Conservation (phyloP, 2,113 vertebrate genomes). For the Thalassarche chlororhynchos region DNA sequence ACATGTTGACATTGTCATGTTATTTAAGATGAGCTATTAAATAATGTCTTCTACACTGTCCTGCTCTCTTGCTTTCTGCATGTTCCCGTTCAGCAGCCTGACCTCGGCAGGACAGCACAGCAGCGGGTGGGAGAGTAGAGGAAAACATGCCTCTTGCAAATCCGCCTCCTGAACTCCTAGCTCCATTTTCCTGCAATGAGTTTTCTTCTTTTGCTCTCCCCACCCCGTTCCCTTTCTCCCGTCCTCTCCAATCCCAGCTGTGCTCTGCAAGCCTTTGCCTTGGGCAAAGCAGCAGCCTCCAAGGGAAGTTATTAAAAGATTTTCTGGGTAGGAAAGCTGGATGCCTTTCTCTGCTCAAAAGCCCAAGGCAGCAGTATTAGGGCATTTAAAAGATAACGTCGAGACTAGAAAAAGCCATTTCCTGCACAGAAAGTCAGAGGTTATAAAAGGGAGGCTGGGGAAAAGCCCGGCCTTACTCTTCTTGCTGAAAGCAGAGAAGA, state of each 20-base stretch:
- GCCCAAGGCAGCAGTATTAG: neutral
- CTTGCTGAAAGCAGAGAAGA: neutral
- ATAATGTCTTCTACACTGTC: neutral
- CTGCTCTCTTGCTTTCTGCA: neutral
- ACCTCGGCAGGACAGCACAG: neutral
- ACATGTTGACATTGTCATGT: neutral
- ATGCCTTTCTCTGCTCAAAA: neutral
- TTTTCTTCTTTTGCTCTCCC: neutral
- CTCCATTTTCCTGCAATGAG: neutral
- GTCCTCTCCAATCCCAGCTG: neutral
- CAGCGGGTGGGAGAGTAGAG: rapidly evolving
- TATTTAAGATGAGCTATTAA: slow-evolving; percentile 54
- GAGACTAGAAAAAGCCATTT: neutral
- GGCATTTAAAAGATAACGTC: neutral
- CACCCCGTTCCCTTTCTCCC: rapidly evolving
- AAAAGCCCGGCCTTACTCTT: neutral
- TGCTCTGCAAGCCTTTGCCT: neutral
- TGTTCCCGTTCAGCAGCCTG: neutral
- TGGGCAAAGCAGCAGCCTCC: neutral
- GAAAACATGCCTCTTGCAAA: neutral
- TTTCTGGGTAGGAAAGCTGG: neutral
- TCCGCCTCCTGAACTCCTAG: neutral
- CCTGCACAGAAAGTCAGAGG: neutral
- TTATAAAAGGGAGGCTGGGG: neutral
- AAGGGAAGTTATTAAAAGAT: neutral